Evolutionary conservation across 2,888 invertebrate species (phyloP), one percentile per base, ranked within the genome.

Genomic region (Cryptocheilus praepositus): DNA sequence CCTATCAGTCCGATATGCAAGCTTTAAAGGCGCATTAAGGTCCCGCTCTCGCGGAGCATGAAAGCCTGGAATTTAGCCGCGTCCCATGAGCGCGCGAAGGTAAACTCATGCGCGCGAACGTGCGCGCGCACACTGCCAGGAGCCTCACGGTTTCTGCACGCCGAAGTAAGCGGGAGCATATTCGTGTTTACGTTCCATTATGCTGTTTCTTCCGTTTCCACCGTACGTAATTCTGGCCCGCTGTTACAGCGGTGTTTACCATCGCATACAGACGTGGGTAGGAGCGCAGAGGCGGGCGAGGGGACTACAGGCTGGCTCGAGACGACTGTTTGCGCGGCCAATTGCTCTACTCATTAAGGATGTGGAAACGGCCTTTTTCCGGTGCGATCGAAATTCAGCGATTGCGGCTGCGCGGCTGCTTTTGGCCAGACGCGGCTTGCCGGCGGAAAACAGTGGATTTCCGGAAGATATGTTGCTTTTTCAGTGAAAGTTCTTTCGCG

Each of bases 141-240:
- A 28, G 55, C 36, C 18, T 19, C 22, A 25, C 21, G 21, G 18
- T 25, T 18, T 52, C 52, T 55, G 1, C 36, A 59, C 36, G 60
- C 64, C 66, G 54, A 36, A 36, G 36, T 36, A 36, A 36, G 36
- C 36, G 36, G 36, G 36, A 36, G 43, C 22, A 65, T 55, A 70
- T 72, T 72, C 69, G 67, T 72, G 70, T 70, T 67, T 70, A 73
- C 70, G 61, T 70, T 73, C 70, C 65, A 67, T 73, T 73, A 70
- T 59, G 61, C 61, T 68, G 65, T 73, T 73, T 70, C 65, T 68
- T 67, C 70, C 67, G 65, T 65, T 65, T 68, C 67, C 45, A 67
- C 51, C 56, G 57, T 56, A 55, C 53, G 55, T 64, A 63, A 64
- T 71, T 71, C 67, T 18, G 43, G 61, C 59, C 55, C 45, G 64